A percentile compares a stretch with the other conserved stretches of the same genome.
phyloP scores from a whole-genome alignment of 2,113 vertebrate species.

The Ophthalmolycus amberensis region DNA sequence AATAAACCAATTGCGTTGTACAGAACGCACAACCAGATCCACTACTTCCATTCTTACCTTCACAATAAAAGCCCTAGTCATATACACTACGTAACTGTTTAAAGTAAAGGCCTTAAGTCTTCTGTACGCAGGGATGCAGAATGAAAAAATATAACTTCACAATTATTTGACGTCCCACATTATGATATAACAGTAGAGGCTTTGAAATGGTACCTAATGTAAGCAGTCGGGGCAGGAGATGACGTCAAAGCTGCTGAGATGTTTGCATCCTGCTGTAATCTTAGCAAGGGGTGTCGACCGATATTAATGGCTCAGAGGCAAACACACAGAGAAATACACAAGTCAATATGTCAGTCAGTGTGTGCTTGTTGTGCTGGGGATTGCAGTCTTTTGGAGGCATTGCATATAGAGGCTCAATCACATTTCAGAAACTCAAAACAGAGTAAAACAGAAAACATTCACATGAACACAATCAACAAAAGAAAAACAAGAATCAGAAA shows the following conservation, averaged over 20 bases:
- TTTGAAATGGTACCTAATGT: neutral
- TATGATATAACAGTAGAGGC: neutral
- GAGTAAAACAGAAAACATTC: no score
- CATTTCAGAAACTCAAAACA: no score
- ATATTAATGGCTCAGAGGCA: slow-evolving; percentile 13
- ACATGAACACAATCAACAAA: no score
- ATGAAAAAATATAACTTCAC: neutral
- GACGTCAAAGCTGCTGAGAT: slow-evolving; percentile 25
- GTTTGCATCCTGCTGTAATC: slow-evolving; percentile 38
- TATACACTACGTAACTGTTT: no score
- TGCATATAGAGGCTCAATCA: neutral
- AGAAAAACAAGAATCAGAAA: no score
- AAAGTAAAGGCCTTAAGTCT: neutral
- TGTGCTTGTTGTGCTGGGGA: neutral
- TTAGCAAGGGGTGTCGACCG: slow-evolving; percentile 14
- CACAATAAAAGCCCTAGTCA: no score
- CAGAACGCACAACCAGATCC: no score
- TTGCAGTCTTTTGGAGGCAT: no score
- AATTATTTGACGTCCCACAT: neutral
- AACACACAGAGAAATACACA: slow-evolving; percentile 8
- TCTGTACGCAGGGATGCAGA: neutral
- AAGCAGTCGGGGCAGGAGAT: neutral
- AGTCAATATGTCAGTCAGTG: neutral
- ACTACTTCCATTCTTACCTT: no score
- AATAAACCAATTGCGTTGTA: no score